These are phyloP conservation scores for Oryzias javanicus DNA, from an alignment of 2,113 vertebrate species.

Conservation along the genomic window DNA sequence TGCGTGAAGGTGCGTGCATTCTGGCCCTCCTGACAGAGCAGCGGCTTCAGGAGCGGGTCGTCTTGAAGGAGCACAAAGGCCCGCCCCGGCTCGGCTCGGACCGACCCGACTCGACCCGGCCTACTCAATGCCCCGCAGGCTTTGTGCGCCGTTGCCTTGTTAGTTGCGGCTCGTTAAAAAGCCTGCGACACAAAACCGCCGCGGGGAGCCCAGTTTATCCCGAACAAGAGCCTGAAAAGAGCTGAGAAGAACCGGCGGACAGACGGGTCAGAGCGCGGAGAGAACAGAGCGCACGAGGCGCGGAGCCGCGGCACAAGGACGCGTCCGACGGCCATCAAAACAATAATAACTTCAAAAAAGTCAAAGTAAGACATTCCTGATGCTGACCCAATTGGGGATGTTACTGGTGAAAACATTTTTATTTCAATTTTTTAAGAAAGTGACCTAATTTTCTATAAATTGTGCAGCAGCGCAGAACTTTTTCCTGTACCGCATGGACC, in stretches of 20 bases:
- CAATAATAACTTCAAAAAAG: no score
- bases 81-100: not conserved
- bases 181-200: conserved; percentile 86
- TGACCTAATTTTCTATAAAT: no score
- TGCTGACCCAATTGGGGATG: no score
- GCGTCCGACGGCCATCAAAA: no score
- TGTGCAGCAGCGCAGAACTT: no score
- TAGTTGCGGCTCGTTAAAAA: conserved; percentile 87
- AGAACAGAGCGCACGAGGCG: not conserved
- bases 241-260: conserved; percentile 78
- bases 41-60: not conserved
- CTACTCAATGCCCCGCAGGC: conserved; percentile 37
- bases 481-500: no score
- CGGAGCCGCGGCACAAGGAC: no score
- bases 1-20: no score
- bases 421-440: no score
- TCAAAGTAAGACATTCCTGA: no score
- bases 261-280: conserved; percentile 65
- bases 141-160: conserved; percentile 89
- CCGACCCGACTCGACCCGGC: conserved; percentile 13
- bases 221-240: conserved; percentile 88
- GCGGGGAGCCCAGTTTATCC: conserved; percentile 91
- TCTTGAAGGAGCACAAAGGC: not conserved
- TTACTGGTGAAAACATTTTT: no score
- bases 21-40: no score